Conservation (phyloP, 2,888 invertebrate species). For the Melanostoma scalare region DNA sequence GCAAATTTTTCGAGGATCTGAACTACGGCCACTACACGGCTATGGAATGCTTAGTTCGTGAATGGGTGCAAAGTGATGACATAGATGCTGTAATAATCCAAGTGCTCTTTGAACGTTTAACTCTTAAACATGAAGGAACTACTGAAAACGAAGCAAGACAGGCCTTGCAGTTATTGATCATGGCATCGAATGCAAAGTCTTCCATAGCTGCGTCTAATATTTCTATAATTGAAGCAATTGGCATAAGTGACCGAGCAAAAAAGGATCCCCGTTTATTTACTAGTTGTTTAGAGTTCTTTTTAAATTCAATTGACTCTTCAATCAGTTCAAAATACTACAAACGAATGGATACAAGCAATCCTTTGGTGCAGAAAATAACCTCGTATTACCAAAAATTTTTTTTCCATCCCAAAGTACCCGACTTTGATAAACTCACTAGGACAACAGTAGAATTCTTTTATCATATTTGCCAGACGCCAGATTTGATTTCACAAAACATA, state of each 20-base stretch:
- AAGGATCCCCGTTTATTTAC: conserved; percentile 80
- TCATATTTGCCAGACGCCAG: conserved; percentile 84
- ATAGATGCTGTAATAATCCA: conserved; percentile 84
- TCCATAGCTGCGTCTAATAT: conserved; percentile 87
- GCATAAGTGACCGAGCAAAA: conserved; percentile 83
- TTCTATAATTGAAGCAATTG: conserved; percentile 88
- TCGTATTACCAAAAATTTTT: conserved; percentile 83
- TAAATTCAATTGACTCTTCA: conserved; percentile 79
- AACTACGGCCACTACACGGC: conserved; percentile 85
- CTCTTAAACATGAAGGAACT: conserved; percentile 87
- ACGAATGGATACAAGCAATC: conserved; percentile 77
- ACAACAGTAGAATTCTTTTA: conserved; percentile 84
- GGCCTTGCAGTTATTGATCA: conserved; percentile 89
- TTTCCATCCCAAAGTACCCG: conserved; percentile 81
- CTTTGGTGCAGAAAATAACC: conserved; percentile 78
- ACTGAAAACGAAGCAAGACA: conserved; percentile 88
- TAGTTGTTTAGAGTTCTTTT: conserved; percentile 78
- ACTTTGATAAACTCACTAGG: conserved; percentile 83
- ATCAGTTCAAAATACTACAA: conserved; percentile 79
- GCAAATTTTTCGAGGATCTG: conserved; percentile 83
- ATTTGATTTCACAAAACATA: conserved; percentile 83
- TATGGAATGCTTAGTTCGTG: conserved; percentile 85
- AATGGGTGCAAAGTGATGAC: conserved; percentile 85
- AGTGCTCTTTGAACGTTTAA: conserved; percentile 93
- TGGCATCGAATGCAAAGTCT: conserved; percentile 87